Base-by-base conservation (phyloP, 2,797 vertebrate species). In the Heliangelus exortis region DNA sequence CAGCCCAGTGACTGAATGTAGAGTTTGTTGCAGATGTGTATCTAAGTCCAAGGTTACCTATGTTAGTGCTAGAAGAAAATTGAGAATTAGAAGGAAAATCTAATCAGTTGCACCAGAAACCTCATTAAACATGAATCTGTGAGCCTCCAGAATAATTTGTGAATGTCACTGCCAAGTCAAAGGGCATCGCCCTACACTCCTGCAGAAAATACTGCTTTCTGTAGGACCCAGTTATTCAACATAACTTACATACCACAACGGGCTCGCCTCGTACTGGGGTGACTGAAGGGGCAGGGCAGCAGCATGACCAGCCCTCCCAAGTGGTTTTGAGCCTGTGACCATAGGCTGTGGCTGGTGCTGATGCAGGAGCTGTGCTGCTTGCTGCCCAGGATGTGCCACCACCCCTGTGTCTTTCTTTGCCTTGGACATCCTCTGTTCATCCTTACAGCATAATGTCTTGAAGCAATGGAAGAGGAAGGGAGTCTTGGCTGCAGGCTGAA, bases 281-380 rank as follows among this genome's bases (percentile, higher is more conserved):
- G 54, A 45, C 62, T 0, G 1, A 45, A 45, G 31, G 62, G 47
- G 67, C 62, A 55, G 36, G 20, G 47, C 75, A 79, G 81, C 59
- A 51, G 53, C 29, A 5, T 5, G 21, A 41, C 21, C 87, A 84
- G 68, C 55, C 41, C n/a, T 67, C 15, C 48, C 57, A 20, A 15
- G 17, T 5, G 53, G 15, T n/a, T 89, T 62, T 1, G 4, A 58
- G 53, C 43, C 48, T n/a, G 26, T 33, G 66, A 41, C 17, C 1
- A 0, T 0, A 7, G 36, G 10, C 54, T 2, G 2, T 6, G 11
- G 39, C 45, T 0, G 1, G 48, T 73, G 39, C 7, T 43, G 84
- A 34, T 1, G 6, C 73, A 63, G 66, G 17, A 88, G 41, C 71
- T 68, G 36, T 86, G 41, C 11, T 81, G 10, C 36, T 68, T 55